A percentile compares a stretch with the other conserved stretches of the same genome.
phyloP scores from a whole-genome alignment of 2,113 vertebrate genomes.

The Oreochromis tanganicae region DNA sequence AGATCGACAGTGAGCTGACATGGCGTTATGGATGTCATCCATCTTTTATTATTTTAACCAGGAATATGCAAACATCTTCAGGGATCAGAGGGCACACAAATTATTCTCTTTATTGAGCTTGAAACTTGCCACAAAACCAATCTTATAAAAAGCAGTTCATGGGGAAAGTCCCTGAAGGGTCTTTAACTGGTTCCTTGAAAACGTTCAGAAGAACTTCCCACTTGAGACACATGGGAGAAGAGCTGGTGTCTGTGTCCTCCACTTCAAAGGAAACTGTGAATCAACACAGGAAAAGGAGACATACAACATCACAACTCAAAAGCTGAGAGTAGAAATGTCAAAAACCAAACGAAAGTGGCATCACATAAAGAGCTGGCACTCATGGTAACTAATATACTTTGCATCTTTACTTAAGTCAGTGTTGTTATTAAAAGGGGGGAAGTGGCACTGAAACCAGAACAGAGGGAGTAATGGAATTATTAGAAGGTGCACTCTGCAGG shows the following conservation, averaged over 20 bases:
- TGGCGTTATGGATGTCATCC: background rate
- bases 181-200: background rate
- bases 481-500: background rate
- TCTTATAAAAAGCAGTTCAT: background rate
- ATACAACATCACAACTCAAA: background rate
- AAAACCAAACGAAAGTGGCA: background rate
- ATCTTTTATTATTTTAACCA: background rate
- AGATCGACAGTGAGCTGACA: background rate
- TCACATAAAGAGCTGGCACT: background rate
- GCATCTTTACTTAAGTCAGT: rapidly evolving
- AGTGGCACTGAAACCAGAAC: background rate
- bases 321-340: background rate
- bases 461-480: background rate
- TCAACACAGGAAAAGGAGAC: background rate
- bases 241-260: background rate
- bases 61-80: background rate
- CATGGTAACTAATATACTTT: background rate
- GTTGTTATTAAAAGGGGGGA: background rate
- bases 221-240: background rate
- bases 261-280: background rate
- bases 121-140: background rate
- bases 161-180: background rate
- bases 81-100: background rate
- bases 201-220: background rate
- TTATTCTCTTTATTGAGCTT: background rate